A percentile compares a stretch with the other conserved stretches of the same genome.
Evolutionary conservation across 2,888 invertebrate species (phyloP).

Genomic region (Epinotia nisella): DNA sequence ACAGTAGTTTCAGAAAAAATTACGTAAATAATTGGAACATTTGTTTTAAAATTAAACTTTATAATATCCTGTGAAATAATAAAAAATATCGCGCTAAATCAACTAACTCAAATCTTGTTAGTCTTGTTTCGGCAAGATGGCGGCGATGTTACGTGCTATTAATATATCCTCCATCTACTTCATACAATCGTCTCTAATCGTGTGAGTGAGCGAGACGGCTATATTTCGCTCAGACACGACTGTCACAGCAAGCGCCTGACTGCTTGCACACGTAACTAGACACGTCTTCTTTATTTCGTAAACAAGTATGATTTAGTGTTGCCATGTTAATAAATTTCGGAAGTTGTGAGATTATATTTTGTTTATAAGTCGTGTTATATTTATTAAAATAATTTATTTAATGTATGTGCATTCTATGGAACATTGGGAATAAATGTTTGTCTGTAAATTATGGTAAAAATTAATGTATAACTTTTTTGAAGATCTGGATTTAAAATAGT

Average conservation of each 20-base stretch:
- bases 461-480: too few species aligned
- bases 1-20: background rate
- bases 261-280: constrained; percentile 82
- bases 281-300: constrained; percentile 81
- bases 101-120: constrained; percentile 61
- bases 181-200: constrained; percentile 46
- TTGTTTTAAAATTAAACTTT: background rate
- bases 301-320: constrained; percentile 74
- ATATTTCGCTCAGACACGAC: constrained; percentile 68
- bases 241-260: constrained; percentile 54
- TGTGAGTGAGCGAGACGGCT: constrained; percentile 65
- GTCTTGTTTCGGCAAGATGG: constrained; percentile 80
- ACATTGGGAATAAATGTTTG: background rate
- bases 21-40: background rate
- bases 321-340: constrained; percentile 54
- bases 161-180: constrained; percentile 72
- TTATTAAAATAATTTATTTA: background rate
- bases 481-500: too few species aligned
- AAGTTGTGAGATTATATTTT: background rate
- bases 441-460: background rate
- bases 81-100: constrained; percentile 38
- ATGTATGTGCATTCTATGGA: background rate
- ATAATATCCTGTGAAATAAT: constrained; percentile 18
- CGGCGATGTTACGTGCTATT: constrained; percentile 78
- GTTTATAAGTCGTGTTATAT: background rate